Conservation (phyloP, 2,797 vertebrate species). For the Gallirallus australis region DNA sequence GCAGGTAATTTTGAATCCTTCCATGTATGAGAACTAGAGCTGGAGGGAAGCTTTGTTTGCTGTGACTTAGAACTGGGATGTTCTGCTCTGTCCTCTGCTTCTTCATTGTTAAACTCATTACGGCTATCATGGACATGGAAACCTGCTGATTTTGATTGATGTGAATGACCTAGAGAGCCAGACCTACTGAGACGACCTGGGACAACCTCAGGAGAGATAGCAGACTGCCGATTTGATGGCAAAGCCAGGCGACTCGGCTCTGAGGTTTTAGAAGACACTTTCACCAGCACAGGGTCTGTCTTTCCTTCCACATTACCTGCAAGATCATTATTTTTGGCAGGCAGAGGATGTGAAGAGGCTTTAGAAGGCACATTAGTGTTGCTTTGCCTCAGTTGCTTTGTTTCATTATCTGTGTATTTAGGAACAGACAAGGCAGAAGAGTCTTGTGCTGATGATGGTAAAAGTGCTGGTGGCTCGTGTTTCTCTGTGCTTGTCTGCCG, state of each 20-base stretch:
- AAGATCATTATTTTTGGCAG: constrained; percentile 33
- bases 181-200: constrained; percentile 70
- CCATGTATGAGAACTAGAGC: constrained; percentile 58
- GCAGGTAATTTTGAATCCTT: constrained; percentile 49
- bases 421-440: background rate
- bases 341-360: background rate
- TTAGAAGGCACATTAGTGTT: background rate
- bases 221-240: constrained; percentile 38
- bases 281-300: background rate
- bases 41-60: constrained; percentile 39
- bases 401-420: constrained; percentile 59
- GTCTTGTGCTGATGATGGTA: background rate
- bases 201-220: constrained; percentile 34
- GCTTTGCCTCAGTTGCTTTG: constrained; percentile 51
- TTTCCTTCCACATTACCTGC: background rate
- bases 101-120: constrained; percentile 59
- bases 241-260: constrained; percentile 47
- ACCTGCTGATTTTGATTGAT: constrained; percentile 60
- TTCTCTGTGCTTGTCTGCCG: constrained; percentile 52
- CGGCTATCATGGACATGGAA: background rate
- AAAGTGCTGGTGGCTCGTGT: background rate
- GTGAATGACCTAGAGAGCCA: constrained; percentile 46
- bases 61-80: constrained; percentile 59
- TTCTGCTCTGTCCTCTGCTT: constrained; percentile 70
- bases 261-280: constrained; percentile 43